Conservation (phyloP, 2,888 invertebrate species). For the Fissipunctia ypsillon region DNA sequence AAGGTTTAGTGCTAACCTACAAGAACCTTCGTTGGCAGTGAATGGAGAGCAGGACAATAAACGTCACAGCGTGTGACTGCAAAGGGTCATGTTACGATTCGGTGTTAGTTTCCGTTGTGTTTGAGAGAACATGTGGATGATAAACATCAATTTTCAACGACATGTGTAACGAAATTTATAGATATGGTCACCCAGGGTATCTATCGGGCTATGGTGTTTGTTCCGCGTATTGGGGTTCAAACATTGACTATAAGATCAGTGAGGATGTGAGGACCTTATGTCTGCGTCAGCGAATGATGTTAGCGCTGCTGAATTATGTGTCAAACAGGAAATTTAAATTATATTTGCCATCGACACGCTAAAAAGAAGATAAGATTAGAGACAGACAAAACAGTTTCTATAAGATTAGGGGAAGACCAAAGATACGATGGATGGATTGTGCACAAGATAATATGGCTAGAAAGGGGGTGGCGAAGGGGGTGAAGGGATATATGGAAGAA, state of each 20-base stretch:
- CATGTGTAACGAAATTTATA: background rate
- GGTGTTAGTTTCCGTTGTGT: slow-evolving; percentile 28
- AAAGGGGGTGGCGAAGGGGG: background rate
- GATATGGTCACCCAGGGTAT: background rate
- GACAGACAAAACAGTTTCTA: background rate
- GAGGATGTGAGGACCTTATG: too few relatives aligned
- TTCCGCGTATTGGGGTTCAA: background rate
- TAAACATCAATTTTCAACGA: background rate
- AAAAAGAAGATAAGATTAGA: too few relatives aligned
- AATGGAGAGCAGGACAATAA: slow-evolving; percentile 37
- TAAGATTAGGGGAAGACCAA: background rate
- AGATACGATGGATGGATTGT: background rate
- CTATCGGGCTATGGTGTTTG: background rate
- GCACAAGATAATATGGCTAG: background rate
- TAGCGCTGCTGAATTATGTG: too few relatives aligned
- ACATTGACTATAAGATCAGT: background rate
- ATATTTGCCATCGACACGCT: too few relatives aligned
- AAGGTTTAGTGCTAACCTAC: slow-evolving; percentile 43
- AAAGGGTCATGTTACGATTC: slow-evolving; percentile 42
- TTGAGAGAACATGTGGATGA: slow-evolving; percentile 2
- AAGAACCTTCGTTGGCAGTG: slow-evolving; percentile 46
- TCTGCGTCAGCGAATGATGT: too few relatives aligned
- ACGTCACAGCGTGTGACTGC: slow-evolving; percentile 37
- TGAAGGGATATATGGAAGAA: too few relatives aligned
- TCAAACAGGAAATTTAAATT: too few relatives aligned